phyloP scores from a whole-genome alignment of 2,113 vertebrate genomes.

The Malurus elegans region DNA sequence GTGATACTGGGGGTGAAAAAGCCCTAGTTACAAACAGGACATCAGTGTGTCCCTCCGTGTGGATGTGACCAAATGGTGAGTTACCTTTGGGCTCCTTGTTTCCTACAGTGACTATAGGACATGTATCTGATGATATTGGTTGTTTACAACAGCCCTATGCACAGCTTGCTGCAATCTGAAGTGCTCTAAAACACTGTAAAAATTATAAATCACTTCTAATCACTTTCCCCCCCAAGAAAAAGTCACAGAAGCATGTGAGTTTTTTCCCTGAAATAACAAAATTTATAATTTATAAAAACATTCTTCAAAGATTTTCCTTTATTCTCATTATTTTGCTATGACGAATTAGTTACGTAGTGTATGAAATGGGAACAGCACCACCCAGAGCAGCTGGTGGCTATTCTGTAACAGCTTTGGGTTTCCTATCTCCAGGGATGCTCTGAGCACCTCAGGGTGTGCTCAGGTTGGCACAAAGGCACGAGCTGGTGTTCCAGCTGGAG shows the following conservation, averaged over 20 bases:
- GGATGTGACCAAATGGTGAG: neutral
- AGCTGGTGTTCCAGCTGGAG: neutral
- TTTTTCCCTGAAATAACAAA: neutral
- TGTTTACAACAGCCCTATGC: neutral
- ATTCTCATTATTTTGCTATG: neutral
- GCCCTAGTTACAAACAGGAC: neutral
- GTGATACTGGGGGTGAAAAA: neutral
- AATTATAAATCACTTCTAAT: neutral
- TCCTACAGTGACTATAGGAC: neutral
- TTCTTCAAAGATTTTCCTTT: neutral
- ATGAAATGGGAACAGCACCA: neutral
- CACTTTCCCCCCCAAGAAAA: neutral
- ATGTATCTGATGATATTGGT: fast-evolving
- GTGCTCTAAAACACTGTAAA: neutral
- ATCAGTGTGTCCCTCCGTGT: neutral
- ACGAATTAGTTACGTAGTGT: neutral
- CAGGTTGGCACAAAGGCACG: neutral
- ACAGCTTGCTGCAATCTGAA: neutral
- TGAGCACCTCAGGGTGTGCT: neutral
- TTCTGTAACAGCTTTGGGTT: neutral
- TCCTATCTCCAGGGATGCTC: neutral
- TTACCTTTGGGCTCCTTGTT: neutral
- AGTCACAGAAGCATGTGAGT: neutral
- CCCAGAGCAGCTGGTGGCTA: neutral
- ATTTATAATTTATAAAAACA: neutral